Conservation (phyloP, 1,140 invertebrate genomes). For the Drosophila pallidifrons region DNA sequence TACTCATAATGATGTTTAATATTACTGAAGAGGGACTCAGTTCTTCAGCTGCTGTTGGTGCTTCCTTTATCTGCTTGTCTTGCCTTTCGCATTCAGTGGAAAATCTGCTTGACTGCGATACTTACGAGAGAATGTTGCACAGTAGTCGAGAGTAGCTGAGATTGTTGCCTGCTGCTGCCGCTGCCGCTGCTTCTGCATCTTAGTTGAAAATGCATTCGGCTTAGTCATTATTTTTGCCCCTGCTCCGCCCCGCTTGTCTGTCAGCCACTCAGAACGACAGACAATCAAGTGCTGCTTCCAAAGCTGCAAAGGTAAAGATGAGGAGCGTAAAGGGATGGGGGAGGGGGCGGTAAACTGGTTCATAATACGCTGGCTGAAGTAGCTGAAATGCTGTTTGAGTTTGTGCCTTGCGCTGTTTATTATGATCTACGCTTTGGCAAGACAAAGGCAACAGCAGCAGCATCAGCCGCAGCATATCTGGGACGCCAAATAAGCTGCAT, state of each 20-base stretch:
- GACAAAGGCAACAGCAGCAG: conserved; percentile 25
- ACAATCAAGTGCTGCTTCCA: conserved; percentile 29
- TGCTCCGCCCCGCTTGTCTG: not conserved
- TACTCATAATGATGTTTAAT: conserved; percentile 39
- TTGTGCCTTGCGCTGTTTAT: conserved; percentile 39
- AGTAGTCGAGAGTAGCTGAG: conserved; percentile 37
- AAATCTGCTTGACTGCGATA: conserved; percentile 38
- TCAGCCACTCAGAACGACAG: not conserved
- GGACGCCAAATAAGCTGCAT: conserved; percentile 49
- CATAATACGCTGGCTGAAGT: conserved; percentile 25
- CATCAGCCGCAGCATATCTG: conserved; percentile 6
- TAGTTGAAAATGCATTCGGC: conserved; percentile 46
- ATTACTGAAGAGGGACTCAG: not conserved
- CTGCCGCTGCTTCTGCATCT: conserved; percentile 16
- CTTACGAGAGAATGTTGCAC: conserved; percentile 29
- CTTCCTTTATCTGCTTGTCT: conserved; percentile 12
- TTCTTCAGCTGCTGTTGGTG: not conserved
- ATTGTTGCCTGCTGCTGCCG: conserved; percentile 33
- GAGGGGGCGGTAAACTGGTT: conserved; percentile 35
- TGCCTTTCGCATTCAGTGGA: conserved; percentile 2
- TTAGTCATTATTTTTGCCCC: conserved; percentile 45
- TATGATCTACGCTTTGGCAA: conserved; percentile 40
- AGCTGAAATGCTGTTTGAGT: conserved; percentile 41
- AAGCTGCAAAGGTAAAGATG: conserved; percentile 1
- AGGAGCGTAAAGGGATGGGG: not conserved